Conservation (phyloP, 1,140 invertebrate species). For the Oncopodura yosiiana region DNA sequence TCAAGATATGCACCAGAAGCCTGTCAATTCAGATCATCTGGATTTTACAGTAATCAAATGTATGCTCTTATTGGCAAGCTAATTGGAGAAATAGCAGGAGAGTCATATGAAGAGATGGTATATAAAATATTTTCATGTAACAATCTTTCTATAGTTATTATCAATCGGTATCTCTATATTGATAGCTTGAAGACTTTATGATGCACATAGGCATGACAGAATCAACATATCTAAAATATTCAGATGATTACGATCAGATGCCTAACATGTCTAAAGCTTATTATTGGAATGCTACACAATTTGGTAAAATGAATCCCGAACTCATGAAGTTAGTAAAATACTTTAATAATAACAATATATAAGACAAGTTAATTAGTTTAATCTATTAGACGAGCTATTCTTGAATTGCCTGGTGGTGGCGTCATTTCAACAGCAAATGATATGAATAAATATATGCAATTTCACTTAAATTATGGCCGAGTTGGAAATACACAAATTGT, state of each 20-base stretch:
- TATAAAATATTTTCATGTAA: not conserved
- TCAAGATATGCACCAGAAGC: constrained; percentile 1
- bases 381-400: not conserved
- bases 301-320: constrained; percentile 1
- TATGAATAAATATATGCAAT: constrained; percentile 17
- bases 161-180: not conserved
- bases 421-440: constrained; percentile 6
- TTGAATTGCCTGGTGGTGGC: constrained; percentile 5
- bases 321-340: constrained; percentile 1
- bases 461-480: constrained; percentile 19
- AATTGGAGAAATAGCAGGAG: not conserved
- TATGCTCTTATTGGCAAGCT: constrained; percentile 1
- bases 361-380: not conserved
- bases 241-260: constrained; percentile 4
- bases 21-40: not conserved
- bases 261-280: not conserved
- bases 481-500: constrained; percentile 11
- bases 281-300: not conserved
- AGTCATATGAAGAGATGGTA: constrained; percentile 5
- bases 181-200: constrained; percentile 4
- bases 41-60: constrained; percentile 2
- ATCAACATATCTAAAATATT: not conserved
- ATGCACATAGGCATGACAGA: constrained; percentile 3
- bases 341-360: not conserved
- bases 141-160: not conserved